These are phyloP conservation scores for Aldabrachelys gigantea DNA, from an alignment of 2,113 vertebrate species.

Conservation along the genomic window DNA sequence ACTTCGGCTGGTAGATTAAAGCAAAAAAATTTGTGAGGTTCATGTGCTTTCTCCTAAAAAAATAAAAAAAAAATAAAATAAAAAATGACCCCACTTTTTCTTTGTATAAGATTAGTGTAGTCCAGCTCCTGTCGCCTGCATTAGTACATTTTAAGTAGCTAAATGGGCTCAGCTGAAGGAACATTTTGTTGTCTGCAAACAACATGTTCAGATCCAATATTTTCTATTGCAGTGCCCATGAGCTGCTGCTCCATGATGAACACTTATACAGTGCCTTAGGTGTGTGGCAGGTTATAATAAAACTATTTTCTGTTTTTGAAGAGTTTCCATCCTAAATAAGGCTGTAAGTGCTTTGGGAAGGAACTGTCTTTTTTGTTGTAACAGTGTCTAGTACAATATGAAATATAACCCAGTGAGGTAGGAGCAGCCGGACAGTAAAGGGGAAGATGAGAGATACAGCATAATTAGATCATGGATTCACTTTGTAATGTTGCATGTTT, in stretches of 20 bases:
- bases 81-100: background rate
- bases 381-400: background rate
- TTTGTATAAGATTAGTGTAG: accelerated
- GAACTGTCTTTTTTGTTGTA: background rate
- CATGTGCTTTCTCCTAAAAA: background rate
- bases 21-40: background rate
- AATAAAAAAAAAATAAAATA: background rate
- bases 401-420: background rate
- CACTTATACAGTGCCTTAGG: background rate
- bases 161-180: background rate
- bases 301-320: background rate
- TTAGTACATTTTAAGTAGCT: background rate
- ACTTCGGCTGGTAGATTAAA: background rate
- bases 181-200: background rate
- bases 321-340: background rate
- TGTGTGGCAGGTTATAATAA: background rate
- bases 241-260: background rate
- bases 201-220: background rate
- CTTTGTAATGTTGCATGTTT: background rate
- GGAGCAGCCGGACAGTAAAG: background rate
- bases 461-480: background rate
- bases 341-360: background rate
- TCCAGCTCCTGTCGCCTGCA: background rate
- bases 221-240: background rate
- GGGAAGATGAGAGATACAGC: background rate